These are phyloP conservation scores for Micrasema longulum DNA, from an alignment of 1,140 invertebrate species.

Conservation along the genomic window DNA sequence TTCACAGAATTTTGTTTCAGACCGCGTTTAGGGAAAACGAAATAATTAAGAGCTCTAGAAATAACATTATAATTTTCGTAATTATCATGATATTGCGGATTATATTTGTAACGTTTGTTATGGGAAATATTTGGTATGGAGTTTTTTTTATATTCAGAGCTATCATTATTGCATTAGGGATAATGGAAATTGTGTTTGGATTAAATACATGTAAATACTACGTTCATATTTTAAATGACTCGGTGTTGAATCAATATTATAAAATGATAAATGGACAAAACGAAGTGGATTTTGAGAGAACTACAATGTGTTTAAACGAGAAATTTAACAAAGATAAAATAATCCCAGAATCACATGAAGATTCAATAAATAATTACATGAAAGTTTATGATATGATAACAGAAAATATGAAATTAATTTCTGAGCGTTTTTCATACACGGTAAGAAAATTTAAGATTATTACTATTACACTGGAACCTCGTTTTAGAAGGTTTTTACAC, in stretches of 20 bases:
- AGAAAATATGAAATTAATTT: constrained; percentile 13
- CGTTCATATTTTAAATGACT: neutral
- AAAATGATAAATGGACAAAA: neutral
- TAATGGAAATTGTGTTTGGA: constrained; percentile 1
- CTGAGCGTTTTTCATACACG: constrained; percentile 7
- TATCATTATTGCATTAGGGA: neutral
- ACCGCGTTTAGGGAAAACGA: neutral
- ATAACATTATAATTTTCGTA: neutral
- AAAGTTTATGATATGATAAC: constrained; percentile 7
- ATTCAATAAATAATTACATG: neutral
- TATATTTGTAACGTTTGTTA: neutral
- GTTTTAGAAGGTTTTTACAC: no score
- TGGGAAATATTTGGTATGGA: neutral
- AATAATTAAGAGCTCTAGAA: neutral
- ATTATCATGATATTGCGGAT: neutral
- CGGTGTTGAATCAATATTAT: neutral
- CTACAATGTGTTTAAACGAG: neutral
- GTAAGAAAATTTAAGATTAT: no score
- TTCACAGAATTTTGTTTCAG: constrained; percentile 2
- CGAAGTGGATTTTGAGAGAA: constrained; percentile 1
- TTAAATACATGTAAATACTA: neutral
- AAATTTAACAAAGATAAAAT: neutral
- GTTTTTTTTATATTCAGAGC: neutral
- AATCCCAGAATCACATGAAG: neutral
- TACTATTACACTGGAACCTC: no score